These are phyloP conservation scores for Synanthedon formicaeformis DNA, from an alignment of 2,888 invertebrate genomes.

Conservation along the genomic window DNA sequence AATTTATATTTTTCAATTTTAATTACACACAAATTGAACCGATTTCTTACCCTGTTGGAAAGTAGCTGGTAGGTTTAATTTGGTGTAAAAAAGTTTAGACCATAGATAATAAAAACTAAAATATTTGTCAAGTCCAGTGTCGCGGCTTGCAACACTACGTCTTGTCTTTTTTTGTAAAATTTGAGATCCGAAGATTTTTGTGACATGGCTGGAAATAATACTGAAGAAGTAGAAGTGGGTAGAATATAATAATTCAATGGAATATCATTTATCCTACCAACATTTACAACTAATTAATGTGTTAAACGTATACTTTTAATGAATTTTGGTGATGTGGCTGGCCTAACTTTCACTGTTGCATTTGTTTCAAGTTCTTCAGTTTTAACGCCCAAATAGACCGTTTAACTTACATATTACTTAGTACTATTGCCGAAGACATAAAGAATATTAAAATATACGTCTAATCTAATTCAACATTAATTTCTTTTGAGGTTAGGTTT, in stretches of 20 bases:
- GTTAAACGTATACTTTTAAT: slow-evolving; percentile 24
- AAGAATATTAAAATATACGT: background rate
- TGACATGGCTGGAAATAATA: slow-evolving; percentile 74
- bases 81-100: too few relatives aligned
- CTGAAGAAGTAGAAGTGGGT: slow-evolving; percentile 72
- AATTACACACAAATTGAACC: too few relatives aligned
- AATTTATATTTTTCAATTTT: too few relatives aligned
- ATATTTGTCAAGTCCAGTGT: too few relatives aligned
- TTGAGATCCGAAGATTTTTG: slow-evolving; percentile 52
- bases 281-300: slow-evolving; percentile 10
- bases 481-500: slow-evolving; percentile 39
- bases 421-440: too few relatives aligned
- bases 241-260: slow-evolving; percentile 16
- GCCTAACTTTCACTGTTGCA: slow-evolving; percentile 57
- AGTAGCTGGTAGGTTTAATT: too few relatives aligned
- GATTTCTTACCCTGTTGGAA: too few relatives aligned
- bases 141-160: slow-evolving; percentile 31
- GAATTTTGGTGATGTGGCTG: slow-evolving; percentile 61
- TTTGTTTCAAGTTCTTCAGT: slow-evolving; percentile 38
- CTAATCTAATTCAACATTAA: background rate
- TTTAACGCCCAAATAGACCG: background rate
- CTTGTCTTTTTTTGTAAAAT: slow-evolving; percentile 43
- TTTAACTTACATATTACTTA: background rate
- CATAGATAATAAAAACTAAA: too few relatives aligned
- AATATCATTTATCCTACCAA: slow-evolving; percentile 20